Evolutionary conservation across 1,140 invertebrate species (phyloP), one percentile per base, ranked within the genome.

Genomic region (Archivesica marissinica): DNA sequence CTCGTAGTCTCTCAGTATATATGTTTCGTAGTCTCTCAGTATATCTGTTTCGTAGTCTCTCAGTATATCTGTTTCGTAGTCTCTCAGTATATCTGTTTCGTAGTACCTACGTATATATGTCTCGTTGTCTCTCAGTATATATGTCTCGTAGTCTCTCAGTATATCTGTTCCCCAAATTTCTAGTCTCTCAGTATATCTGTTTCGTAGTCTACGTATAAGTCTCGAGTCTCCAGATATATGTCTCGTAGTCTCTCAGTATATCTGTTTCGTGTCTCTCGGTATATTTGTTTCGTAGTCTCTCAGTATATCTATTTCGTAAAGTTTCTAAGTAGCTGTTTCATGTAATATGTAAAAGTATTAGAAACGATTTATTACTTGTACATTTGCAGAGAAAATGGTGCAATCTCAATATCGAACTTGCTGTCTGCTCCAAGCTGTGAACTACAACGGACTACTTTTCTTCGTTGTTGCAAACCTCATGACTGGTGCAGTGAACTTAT

Each of bases 401-500:
- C 23, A 64, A 64, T 23, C 20, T 25, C 17, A 39, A 11, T 35
- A 77, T 41, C 20, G 54, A 38, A 41, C 33, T 33, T 56, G 35
- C 54, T 25, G 35, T 35, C 35, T 91, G 7, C 64, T 90, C 11
- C 75, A 87, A 25, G 87, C 88, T 9, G 84, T 91, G 41, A 91
- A 90, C 66, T 72, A 82, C 20, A 90, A 91, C 77, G 96, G 96
- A 7, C 92, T 98, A 38, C 77, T 95, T 20, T 97, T 96, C 91
- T 98, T 98, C 92, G 92, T 98, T 28, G 33, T 96, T 0, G 95
- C 95, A 2, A 98, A 98, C 94, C 50, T 98, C 30, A 90, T 96
- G 6, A 98, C 97, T n/a, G 97, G 97, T 35, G 75, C 96, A 35
- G 94, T 98, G 15, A 98, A 98, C 94, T 92, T 97, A 83, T 91